phyloP scores from a whole-genome alignment of 1,140 invertebrate genomes.

The Brachionus paranguensis region DNA sequence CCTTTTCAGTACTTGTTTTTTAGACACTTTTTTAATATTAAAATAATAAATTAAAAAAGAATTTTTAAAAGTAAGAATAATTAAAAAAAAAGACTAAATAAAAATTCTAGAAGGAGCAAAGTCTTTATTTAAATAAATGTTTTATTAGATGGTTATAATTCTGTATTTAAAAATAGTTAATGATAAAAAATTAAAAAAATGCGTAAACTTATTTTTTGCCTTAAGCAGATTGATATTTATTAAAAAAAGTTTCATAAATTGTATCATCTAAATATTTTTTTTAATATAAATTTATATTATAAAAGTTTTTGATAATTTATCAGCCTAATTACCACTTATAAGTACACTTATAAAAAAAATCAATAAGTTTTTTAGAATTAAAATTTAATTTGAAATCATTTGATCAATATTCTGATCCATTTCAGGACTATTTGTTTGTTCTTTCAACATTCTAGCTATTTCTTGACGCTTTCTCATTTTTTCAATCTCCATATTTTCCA shows the following conservation, averaged over 20 bases:
- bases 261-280: background rate
- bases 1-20: too few species aligned
- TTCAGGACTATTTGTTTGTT: background rate
- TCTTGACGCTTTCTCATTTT: slow-evolving; percentile 38
- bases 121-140: too few species aligned
- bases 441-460: background rate
- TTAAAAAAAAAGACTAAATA: too few species aligned
- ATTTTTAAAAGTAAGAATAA: too few species aligned
- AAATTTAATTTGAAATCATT: background rate
- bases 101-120: too few species aligned
- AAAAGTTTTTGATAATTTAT: background rate
- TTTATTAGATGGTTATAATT: too few species aligned
- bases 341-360: background rate
- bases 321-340: background rate
- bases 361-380: background rate
- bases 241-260: background rate
- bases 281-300: background rate
- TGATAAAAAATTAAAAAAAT: too few species aligned
- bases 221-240: background rate
- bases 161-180: too few species aligned
- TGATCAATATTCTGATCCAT: slow-evolving; percentile 32
- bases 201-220: background rate
- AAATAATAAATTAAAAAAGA: too few species aligned
- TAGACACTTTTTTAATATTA: too few species aligned
- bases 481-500: slow-evolving; percentile 36